Evolutionary conservation across 2,113 vertebrate species (phyloP).

Genomic region (human (Homo sapiens)): DNA sequence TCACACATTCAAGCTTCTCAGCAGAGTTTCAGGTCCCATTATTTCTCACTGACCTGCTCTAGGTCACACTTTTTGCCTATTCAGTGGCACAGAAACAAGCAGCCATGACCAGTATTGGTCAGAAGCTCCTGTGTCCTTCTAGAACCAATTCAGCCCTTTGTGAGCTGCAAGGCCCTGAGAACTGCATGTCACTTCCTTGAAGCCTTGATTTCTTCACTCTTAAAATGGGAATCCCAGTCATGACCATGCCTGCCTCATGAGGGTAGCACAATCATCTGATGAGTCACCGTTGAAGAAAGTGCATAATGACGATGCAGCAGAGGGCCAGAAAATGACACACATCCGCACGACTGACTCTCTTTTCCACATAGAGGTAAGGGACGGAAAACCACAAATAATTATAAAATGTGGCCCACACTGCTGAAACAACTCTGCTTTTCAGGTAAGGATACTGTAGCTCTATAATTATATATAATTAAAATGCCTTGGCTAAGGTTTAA

Average conservation of each 20-base stretch:
- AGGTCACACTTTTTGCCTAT: accelerated
- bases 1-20: neutral
- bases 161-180: neutral
- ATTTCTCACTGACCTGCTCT: neutral
- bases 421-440: neutral
- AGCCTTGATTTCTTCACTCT: neutral
- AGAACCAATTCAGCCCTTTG: accelerated
- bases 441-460: neutral
- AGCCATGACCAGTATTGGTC: accelerated
- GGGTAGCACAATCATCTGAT: neutral
- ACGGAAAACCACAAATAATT: neutral
- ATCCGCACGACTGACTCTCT: accelerated
- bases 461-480: accelerated
- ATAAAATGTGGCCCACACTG: accelerated
- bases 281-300: accelerated
- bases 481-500: neutral
- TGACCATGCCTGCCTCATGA: neutral
- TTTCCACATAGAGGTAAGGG: neutral
- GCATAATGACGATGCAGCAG: accelerated
- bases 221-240: neutral
- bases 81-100: accelerated
- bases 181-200: neutral
- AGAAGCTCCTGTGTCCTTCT: neutral
- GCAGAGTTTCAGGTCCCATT: accelerated
- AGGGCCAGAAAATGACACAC: neutral